Conservation (phyloP, 2,888 invertebrate species). For the Temnothorax rugatulus region DNA sequence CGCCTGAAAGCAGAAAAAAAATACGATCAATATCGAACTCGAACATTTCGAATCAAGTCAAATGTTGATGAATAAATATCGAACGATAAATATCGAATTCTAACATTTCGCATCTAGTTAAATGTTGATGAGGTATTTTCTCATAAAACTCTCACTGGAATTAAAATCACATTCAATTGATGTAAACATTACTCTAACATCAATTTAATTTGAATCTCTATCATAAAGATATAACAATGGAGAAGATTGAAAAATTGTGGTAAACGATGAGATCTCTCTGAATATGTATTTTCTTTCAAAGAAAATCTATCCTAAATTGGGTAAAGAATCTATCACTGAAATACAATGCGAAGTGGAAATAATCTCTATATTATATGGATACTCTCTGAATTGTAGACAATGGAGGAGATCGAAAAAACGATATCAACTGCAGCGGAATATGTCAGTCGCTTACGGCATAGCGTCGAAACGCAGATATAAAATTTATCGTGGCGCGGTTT, state of each 20-base stretch:
- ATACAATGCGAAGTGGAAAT: constrained; percentile 9
- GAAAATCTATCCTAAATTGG: constrained; percentile 1
- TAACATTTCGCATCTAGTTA: background rate
- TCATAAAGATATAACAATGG: background rate
- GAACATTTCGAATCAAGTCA: background rate
- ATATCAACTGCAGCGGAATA: constrained; percentile 49
- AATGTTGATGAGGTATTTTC: background rate
- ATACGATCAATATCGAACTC: constrained; percentile 5
- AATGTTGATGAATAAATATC: background rate
- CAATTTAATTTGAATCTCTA: background rate
- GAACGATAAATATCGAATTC: background rate
- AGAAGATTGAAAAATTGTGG: background rate
- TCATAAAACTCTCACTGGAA: background rate
- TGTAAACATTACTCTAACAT: background rate
- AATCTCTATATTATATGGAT: constrained; percentile 8
- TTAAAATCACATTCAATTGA: background rate
- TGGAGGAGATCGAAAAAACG: constrained; percentile 42
- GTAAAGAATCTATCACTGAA: constrained; percentile 9
- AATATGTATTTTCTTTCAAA: background rate
- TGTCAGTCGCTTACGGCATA: constrained; percentile 68
- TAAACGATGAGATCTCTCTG: background rate
- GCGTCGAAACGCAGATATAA: constrained; percentile 56
- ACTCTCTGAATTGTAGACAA: constrained; percentile 37
- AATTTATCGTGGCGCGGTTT: constrained; percentile 69
- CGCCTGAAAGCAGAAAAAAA: constrained; percentile 89